Evolutionary conservation across 1,140 invertebrate genomes (phyloP), one percentile per base, ranked within the genome.

Genomic region (Drosophila rhopaloa): DNA sequence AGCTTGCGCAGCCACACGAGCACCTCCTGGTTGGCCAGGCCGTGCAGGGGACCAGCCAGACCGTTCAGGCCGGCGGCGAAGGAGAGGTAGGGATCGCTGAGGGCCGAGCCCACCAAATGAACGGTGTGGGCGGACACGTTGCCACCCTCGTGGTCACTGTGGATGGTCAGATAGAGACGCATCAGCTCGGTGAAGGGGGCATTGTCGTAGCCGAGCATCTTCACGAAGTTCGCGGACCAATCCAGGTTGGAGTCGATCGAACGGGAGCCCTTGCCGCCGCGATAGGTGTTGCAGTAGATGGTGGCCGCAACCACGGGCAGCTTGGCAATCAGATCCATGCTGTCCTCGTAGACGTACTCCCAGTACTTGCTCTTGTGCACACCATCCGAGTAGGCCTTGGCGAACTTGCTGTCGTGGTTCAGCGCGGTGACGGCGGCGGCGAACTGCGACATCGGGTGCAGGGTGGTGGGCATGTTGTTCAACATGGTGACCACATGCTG

Each of bases 391-490:
- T 99, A 99, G 0, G 98, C 98, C 91, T 98, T 96, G 5, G 97
- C 97, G 94, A 98, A 99, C 91, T 97, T 96, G 88, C 97, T 98
- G 93, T 99, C 98, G 85, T 96, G 97, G 93, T 98, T 98, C 46
- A 99, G 94, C 4, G 98, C 96, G 10, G 97, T 98, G 66, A 99
- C 96, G 10, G 98, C 98, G 35, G 97, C 96, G 46, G 96, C 96
- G 86, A 99, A 97, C 93, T 99, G 98, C 10, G 98, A 96, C 98
- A 99, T 99, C 0, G 98, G 98, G 91, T 99, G 98, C 29, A 99
- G 93, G 71, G 95, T 95, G 76, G 95, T 95, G n/a, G 98, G 98
- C 93, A 99, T 97, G 92, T 98, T 98, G 93, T 99, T 99, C 71
- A 99, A 93, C 94, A 99, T 96, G 29, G 96, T 97, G 10, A 98